phyloP scores from a whole-genome alignment of 2,888 invertebrate species.

The Dynastes maya region DNA sequence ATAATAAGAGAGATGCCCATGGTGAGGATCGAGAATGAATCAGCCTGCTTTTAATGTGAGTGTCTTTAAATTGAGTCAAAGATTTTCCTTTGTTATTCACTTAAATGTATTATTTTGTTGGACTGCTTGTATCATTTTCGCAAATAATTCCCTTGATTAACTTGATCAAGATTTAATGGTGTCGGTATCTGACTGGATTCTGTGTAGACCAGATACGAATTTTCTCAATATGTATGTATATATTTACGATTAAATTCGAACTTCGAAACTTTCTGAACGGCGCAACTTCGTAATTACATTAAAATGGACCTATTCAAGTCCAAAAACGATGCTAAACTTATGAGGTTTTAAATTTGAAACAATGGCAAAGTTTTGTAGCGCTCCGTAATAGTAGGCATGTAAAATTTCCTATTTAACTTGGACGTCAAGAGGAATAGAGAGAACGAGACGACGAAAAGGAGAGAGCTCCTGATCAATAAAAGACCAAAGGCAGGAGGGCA shows the following conservation, averaged over 20 bases:
- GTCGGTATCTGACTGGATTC: too few species aligned
- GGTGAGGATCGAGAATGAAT: too few species aligned
- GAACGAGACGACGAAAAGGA: constrained; percentile 16
- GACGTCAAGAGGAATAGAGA: neutral
- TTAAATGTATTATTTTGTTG: too few species aligned
- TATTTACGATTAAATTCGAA: constrained; percentile 25
- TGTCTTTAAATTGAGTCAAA: too few species aligned
- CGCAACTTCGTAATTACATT: constrained; percentile 30
- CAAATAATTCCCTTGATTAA: too few species aligned
- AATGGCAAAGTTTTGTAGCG: constrained; percentile 21
- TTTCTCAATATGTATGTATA: neutral
- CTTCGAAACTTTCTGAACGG: constrained; percentile 14
- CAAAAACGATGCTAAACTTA: constrained; percentile 31
- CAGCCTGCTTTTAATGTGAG: too few species aligned
- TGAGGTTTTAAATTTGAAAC: constrained; percentile 43
- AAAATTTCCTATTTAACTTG: constrained; percentile 41
- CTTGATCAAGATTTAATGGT: too few species aligned
- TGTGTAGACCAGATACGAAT: too few species aligned
- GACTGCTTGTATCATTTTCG: too few species aligned
- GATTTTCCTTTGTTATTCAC: too few species aligned
- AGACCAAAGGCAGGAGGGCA: constrained; percentile 51
- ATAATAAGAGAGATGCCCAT: too few species aligned
- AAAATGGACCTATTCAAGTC: constrained; percentile 36
- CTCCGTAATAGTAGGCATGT: constrained; percentile 19
- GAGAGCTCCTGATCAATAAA: constrained; percentile 36